Base-by-base conservation (phyloP, 1,140 invertebrate genomes). In the Macrostomum lignano region DNA sequence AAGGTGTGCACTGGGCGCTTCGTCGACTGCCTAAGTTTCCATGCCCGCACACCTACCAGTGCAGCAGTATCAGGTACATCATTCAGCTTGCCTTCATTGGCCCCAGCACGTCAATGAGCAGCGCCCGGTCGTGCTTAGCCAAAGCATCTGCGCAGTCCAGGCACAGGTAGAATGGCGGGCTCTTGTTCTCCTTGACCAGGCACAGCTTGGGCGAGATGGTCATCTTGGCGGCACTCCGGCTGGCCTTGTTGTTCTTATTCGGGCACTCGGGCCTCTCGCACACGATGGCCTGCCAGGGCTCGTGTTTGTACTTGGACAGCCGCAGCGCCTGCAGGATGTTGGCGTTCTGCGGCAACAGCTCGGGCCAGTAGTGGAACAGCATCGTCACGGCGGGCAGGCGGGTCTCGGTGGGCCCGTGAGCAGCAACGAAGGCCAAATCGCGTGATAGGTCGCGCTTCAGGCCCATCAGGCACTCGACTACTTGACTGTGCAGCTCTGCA, bases 291-390 rank as follows among this genome's bases (percentile, higher is more conserved):
- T n/a, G n/a, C n/a, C n/a, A n/a, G n/a, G n/a, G n/a, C n/a, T 28
- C 26, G 19, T 28, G 26, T 14, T 28, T 14, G 26, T 28, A 28
- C 19, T 28, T 28, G 3, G 26, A 3, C 31, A 21, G 17, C 22
- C 9, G 20, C 25, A 25, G n/a, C 36, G 28, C 10, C 23, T 24
- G 25, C 24, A 23, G 14, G 25, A 35, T 14, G 50, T 93, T 84
- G 45, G 81, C 74, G 2, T 84, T 65, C 46, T 74, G 74, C 13
- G 81, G 73, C 61, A 91, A 86, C 42, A 93, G 74, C 2, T 82
- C 73, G n/a, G 88, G 88, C 84, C 88, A 96, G 52, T 96, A 96
- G 58, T 91, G 82, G 56, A 96, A 94, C 11, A 98, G 64, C 17
- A 96, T 63, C 61, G 93, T 88, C 25, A 79, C 78, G 11, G 88